Evolutionary conservation across 2,888 invertebrate species (phyloP), one percentile per base, ranked within the genome.

Genomic region (Rhagonycha fulva): DNA sequence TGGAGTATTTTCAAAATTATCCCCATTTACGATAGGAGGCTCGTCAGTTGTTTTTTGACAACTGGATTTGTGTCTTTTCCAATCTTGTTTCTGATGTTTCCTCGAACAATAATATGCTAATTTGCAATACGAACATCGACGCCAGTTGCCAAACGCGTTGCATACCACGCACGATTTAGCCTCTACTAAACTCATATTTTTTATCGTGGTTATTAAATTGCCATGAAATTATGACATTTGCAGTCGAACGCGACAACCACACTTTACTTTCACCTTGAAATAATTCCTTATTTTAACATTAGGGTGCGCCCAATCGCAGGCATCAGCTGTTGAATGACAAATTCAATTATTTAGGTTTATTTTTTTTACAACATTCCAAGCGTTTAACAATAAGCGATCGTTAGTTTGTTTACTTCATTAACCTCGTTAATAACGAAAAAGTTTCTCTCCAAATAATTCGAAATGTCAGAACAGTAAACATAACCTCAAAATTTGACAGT

Each of bases 31-130:
- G n/a, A 47, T 9, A n/a, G 47, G 47, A n/a, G 47, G n/a, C 7
- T 47, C 47, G 47, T 47, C 47, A 71, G 80, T 72, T 73, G 72
- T 70, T 83, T 89, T 89, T 71, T 87, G 87, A 85, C 93, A 93
- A 82, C 90, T 89, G 81, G 87, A 88, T 89, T 92, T 95, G 85
- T 96, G 96, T 81, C 89, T 90, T 84, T 92, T 92, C 95, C 95
- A 96, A 85, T 96, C 94, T 83, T 91, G 89, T 80, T 91, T 92
- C 87, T 96, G 96, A 86, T 96, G 96, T 79, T 92, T 93, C 82
- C 92, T 93, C 77, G 92, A 93, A 88, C 96, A 96, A 87, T 96
- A 96, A 87, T 92, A 93, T 70, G 92, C 90, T 77, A 87, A 88
- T 85, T 93, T 93, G 87, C 96, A 96, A 82, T 93, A 91, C 81